Evolutionary conservation across 2,888 invertebrate genomes (phyloP), one percentile per base, ranked within the genome.

Genomic region (Aporophyla nigra): DNA sequence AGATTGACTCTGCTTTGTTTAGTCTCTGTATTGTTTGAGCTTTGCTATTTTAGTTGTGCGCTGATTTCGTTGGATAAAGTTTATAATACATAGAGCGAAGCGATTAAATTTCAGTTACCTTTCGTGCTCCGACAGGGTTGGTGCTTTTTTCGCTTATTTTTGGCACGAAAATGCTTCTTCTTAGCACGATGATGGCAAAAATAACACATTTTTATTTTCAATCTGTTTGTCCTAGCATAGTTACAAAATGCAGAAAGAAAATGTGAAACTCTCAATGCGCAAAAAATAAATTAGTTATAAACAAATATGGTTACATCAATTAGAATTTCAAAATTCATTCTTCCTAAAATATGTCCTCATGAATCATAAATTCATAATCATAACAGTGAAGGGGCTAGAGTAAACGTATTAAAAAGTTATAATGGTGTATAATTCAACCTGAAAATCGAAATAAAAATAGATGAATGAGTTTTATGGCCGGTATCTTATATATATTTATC

Each of bases 1-100:
- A 87, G 90, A 91, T 90, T 88, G 90, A 91, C 89, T 91, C 79
- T 88, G 85, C 80, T 87, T 90, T 94, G 94, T 94, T 94, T 94
- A 94, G 94, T 93, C 94, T 94, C 88, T 90, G 87, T 90, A 91
- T 92, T 94, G 94, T 93, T 93, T 92, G 90, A 92, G 85, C 84
- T 87, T 79, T 72, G 86, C 91, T 93, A 92, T 93, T 91, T 94
- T 88, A 78, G 91, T 88, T 88, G 79, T 85, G 82, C 82, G 80
- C 86, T 74, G 75, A 83, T 86, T 80, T 82, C 79, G 74, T 79
- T 84, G 71, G 70, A 79, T 79, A 75, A 79, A 79, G 76, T 79
- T 87, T 83, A 78, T 69, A 82, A 70, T 75, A 84, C 65, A 77
- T 71, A 70, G 51, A 61, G 63, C 53, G 53, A 73, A 63, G 71